Evolutionary conservation across 2,113 vertebrate species (phyloP).

Genomic region (Pluvialis apricaria): DNA sequence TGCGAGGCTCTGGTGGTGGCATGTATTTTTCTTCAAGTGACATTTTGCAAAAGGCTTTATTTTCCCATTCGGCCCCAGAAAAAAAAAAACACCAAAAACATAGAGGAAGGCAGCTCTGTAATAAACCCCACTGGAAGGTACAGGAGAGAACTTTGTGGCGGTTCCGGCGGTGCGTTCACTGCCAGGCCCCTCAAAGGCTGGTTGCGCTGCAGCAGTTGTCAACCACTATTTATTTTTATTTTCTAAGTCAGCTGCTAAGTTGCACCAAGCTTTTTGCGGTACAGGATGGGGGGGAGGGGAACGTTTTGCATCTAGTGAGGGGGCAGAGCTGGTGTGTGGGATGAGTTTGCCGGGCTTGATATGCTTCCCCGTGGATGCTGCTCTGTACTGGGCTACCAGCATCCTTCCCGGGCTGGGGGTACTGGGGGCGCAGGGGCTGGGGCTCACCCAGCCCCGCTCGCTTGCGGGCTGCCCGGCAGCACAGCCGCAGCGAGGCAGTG

Average conservation of each 20-base stretch:
- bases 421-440: neutral
- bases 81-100: neutral
- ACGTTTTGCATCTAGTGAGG: neutral
- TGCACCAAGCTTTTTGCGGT: neutral
- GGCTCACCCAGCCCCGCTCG: too few species aligned
- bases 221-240: neutral
- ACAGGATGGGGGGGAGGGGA: neutral
- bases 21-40: constrained; percentile 30
- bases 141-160: neutral
- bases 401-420: neutral
- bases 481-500: accelerated
- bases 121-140: neutral
- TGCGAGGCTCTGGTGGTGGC: constrained; percentile 37
- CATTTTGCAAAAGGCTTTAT: constrained; percentile 52
- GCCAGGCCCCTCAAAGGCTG: neutral
- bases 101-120: neutral
- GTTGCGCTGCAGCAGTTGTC: neutral
- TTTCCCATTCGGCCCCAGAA: constrained; percentile 14
- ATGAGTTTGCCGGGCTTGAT: neutral
- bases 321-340: neutral
- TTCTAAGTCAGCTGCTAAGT: neutral
- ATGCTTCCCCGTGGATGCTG: accelerated
- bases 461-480: neutral
- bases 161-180: neutral
- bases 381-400: neutral